Evolutionary conservation across 1,140 invertebrate species (phyloP).

Genomic region (Camponotus floridanus): DNA sequence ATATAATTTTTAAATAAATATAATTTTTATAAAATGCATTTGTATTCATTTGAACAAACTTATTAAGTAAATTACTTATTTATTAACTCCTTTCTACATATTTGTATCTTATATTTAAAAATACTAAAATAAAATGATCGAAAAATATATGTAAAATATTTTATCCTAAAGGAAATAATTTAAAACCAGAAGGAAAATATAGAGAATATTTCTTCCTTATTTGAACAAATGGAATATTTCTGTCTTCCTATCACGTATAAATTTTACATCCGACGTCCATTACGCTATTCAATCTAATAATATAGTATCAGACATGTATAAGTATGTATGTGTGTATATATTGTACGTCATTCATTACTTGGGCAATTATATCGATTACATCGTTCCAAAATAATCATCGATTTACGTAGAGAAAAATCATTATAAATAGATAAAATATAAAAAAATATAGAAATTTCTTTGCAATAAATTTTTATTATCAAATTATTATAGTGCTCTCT

Average conservation of each 20-base stretch:
- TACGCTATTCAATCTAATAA: slow-evolving; percentile 16
- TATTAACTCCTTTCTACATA: too few species aligned
- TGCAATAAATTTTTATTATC: neutral
- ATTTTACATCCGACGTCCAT: neutral
- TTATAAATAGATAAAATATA: neutral
- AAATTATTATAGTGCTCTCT: too few species aligned
- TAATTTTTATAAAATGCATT: too few species aligned
- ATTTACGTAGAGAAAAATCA: neutral
- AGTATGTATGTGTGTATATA: neutral
- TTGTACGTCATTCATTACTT: neutral
- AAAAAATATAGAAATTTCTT: slow-evolving; percentile 13
- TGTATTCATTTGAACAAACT: too few species aligned
- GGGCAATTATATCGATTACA: neutral
- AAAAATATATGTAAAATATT: too few species aligned
- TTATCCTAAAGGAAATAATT: neutral
- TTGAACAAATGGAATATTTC: neutral
- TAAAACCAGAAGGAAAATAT: neutral
- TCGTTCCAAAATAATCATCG: slow-evolving; percentile 14
- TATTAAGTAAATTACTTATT: too few species aligned
- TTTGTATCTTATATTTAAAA: too few species aligned
- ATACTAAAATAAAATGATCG: too few species aligned
- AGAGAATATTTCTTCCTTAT: slow-evolving; percentile 24
- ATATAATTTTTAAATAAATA: too few species aligned
- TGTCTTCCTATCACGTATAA: neutral
- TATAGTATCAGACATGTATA: neutral